A percentile compares a stretch with the other conserved stretches of the same genome.
phyloP scores from a whole-genome alignment of 2,797 vertebrate species.

The Bradypus variegatus region DNA sequence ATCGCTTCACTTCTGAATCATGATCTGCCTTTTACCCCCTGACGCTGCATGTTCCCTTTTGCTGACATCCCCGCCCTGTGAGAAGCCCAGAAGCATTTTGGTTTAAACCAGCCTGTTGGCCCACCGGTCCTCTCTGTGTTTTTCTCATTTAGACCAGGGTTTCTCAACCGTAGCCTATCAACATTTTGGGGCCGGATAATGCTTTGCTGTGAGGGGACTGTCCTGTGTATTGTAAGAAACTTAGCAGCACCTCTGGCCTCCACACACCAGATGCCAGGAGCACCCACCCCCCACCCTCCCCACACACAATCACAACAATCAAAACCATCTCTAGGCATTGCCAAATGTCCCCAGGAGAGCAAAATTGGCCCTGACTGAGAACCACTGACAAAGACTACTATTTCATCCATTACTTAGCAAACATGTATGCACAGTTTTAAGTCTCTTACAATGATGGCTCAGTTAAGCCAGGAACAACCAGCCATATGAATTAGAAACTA shows the following conservation, averaged over 20 bases:
- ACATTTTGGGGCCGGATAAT: not conserved
- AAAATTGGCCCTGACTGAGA: not conserved
- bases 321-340: not conserved
- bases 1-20: not conserved
- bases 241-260: not conserved
- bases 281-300: not conserved
- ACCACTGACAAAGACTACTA: not conserved
- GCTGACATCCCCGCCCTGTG: too few species aligned
- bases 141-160: not conserved
- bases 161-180: not conserved
- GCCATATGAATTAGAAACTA: not conserved
- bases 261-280: not conserved
- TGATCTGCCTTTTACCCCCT: not conserved
- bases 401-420: not conserved
- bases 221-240: accelerated
- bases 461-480: not conserved
- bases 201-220: not conserved
- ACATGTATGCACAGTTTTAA: not conserved
- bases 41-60: not conserved
- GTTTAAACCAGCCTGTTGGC: not conserved
- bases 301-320: not conserved
- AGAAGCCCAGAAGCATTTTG: not conserved
- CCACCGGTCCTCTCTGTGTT: not conserved
- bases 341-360: not conserved
- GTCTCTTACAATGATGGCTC: not conserved